A percentile compares a stretch with the other conserved stretches of the same genome.
phyloP scores from a whole-genome alignment of 2,113 vertebrate species.

The Picathartes gymnocephalus region DNA sequence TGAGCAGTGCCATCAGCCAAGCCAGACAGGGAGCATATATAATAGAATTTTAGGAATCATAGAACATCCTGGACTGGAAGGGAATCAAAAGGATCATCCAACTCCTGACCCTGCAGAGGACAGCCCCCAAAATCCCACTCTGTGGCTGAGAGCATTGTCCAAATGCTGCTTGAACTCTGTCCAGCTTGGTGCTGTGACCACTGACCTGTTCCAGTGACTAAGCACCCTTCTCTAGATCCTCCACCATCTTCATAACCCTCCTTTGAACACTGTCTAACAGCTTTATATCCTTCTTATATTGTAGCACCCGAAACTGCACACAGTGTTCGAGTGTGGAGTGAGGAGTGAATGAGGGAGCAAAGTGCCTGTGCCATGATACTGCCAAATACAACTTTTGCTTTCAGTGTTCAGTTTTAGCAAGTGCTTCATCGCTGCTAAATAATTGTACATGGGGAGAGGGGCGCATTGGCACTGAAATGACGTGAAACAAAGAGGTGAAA shows the following conservation, averaged over 20 bases:
- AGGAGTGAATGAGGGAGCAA: neutral
- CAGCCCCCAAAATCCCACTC: neutral
- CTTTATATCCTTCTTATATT: neutral
- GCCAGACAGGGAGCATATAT: neutral
- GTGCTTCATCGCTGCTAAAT: neutral
- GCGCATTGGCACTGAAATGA: neutral
- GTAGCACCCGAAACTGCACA: neutral
- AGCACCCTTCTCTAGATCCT: neutral
- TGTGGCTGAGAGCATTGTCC: neutral
- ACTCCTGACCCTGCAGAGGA: neutral
- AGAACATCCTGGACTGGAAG: neutral
- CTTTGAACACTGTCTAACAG: neutral
- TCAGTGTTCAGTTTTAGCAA: neutral
- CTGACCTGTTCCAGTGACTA: neutral
- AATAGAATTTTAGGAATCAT: neutral
- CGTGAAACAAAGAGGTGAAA: neutral
- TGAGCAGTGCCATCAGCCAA: neutral
- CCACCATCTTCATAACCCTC: neutral
- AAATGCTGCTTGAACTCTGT: neutral
- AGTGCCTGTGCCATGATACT: neutral
- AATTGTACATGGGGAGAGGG: neutral
- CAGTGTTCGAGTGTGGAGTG: accelerated
- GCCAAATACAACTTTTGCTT: neutral
- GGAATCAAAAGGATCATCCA: neutral
- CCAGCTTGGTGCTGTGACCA: neutral